Base-by-base conservation (phyloP, 2,113 vertebrate species). In the Pygathrix nemaeus region DNA sequence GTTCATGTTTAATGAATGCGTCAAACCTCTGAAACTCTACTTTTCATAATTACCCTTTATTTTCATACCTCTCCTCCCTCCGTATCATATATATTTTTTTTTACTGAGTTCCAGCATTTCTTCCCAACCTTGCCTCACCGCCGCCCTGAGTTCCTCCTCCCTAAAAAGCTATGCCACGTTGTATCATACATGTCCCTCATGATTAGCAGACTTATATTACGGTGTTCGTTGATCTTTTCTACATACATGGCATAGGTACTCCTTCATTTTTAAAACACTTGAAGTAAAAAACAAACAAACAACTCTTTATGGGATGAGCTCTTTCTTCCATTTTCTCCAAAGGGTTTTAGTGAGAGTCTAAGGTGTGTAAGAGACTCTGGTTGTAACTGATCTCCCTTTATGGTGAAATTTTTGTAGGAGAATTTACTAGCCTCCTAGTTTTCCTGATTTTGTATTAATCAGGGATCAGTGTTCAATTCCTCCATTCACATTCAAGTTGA, bases 31-130 rank as follows among this genome's bases (percentile, higher is more conserved):
- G 79, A 55, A n/a, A 32, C 27, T 70, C 38, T 43, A 2, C 66
- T 87, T 90, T 85, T 59, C 57, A 82, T 57, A 88, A 80, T n/a
- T 90, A 38, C 23, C 64, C 32, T 93, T 92, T 85, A 72, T 85
- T 84, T 92, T 40, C 45, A 57, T 23, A 66, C 7, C 32, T 86
- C 55, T 81, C 35, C 17, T 85, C 27, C 23, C 8, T 85, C 25
- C 21, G 30, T 20, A 48, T 8, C 9, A 9, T 3, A 35, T 32
- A 2, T 32, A 14, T 73, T 18, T 32, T 23, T 73, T 85, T 83
- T 76, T 9, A 16, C 35, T 90, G 55, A 84, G 32, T 88, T 80
- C 38, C 18, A 88, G 40, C n/a, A 64, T 86, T 82, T 11, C 27
- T 94, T 30, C 25, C 57, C 27, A 78, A 48, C 21, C n/a, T 27